A percentile compares a stretch with the other conserved stretches of the same genome.
Conservation (phyloP, 2,113 vertebrate genomes). For the Halcyon malimbica region DNA sequence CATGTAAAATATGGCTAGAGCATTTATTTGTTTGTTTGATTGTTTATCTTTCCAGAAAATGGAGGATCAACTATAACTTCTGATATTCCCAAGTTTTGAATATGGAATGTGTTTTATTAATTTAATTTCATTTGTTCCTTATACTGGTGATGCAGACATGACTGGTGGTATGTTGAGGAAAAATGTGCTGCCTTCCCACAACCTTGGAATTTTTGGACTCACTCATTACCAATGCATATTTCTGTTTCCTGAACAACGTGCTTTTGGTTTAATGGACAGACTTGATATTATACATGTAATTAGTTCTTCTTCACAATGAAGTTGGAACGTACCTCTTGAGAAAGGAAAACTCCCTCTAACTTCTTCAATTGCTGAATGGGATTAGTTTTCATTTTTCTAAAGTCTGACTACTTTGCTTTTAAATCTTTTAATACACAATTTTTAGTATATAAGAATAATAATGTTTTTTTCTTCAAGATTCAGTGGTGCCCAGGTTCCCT, state of each 20-base stretch:
- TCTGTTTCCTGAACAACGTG: not conserved
- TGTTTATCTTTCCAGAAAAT: not conserved
- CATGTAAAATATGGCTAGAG: not conserved
- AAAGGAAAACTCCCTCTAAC: not conserved
- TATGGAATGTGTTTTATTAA: not conserved
- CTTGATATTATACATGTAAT: not conserved
- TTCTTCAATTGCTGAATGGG: not conserved
- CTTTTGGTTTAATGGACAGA: not conserved
- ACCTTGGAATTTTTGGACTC: not conserved
- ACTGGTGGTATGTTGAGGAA: fast-evolving
- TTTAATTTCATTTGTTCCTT: not conserved
- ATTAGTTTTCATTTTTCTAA: not conserved
- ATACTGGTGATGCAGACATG: not conserved
- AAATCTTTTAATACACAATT: not conserved
- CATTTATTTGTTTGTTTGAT: not conserved
- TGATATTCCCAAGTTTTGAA: not conserved
- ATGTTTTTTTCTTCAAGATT: not conserved
- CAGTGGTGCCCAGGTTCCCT: not conserved
- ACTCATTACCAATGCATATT: not conserved
- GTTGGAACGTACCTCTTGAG: not conserved
- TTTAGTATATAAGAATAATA: not conserved
- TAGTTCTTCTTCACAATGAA: not conserved
- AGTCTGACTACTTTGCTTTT: not conserved
- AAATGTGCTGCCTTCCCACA: not conserved
- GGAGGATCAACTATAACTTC: not conserved